A percentile compares a stretch with the other conserved stretches of the same genome.
Evolutionary conservation across 2,888 invertebrate genomes (phyloP).

Genomic region (Archips crataeganus): DNA sequence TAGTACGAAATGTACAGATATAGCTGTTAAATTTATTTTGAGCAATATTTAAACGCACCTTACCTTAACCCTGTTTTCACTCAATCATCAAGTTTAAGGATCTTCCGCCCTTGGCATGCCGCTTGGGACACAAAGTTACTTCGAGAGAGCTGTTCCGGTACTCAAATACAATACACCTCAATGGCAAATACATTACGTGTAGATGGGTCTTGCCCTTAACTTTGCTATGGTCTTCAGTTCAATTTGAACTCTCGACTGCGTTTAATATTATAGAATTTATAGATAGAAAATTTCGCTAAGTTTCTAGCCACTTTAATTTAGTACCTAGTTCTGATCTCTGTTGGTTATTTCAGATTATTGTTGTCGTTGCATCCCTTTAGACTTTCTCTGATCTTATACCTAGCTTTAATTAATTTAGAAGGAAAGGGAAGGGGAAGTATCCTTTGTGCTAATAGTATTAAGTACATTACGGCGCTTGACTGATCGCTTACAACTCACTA

Average conservation of each 20-base stretch:
- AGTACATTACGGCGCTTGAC: neutral
- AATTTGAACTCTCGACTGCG: slow-evolving; percentile 1
- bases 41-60: too few relatives aligned
- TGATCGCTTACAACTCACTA: neutral
- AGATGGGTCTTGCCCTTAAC: neutral
- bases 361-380: neutral
- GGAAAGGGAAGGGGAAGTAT: too few relatives aligned
- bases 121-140: neutral
- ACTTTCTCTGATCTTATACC: neutral
- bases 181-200: neutral
- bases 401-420: neutral
- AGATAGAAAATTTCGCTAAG: too few relatives aligned
- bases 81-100: neutral
- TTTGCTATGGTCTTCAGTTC: slow-evolving; percentile 1
- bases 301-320: too few relatives aligned
- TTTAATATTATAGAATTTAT: too few relatives aligned
- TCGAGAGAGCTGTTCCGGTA: neutral
- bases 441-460: neutral
- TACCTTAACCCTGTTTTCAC: neutral
- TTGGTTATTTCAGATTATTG: too few relatives aligned
- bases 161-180: slow-evolving; percentile 4
- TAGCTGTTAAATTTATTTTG: too few relatives aligned
- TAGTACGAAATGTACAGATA: too few relatives aligned
- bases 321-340: too few relatives aligned
- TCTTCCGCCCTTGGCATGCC: neutral